Conservation (phyloP, 1,140 invertebrate genomes). For the Wasmannia auropunctata region DNA sequence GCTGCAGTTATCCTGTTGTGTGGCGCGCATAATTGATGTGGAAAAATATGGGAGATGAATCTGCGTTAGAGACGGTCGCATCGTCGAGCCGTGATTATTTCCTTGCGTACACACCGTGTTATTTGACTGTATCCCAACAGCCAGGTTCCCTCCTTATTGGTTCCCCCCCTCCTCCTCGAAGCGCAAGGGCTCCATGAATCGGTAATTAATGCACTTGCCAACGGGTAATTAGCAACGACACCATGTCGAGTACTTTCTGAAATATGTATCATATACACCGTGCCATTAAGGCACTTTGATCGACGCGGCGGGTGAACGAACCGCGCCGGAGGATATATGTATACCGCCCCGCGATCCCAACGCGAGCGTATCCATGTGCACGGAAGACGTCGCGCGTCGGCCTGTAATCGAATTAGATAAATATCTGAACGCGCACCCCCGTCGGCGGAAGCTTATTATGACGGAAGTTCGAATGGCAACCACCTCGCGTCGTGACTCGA, state of each 20-base stretch:
- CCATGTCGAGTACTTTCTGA: slow-evolving; percentile 54
- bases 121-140: slow-evolving; percentile 3
- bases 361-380: slow-evolving; percentile 9
- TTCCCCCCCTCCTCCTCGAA: neutral
- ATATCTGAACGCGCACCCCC: slow-evolving; percentile 50
- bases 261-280: slow-evolving; percentile 49
- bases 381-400: slow-evolving; percentile 33
- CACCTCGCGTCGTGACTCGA: slow-evolving; percentile 15
- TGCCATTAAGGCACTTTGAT: slow-evolving; percentile 53
- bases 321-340: neutral
- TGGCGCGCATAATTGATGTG: neutral
- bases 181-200: slow-evolving; percentile 21
- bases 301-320: slow-evolving; percentile 53
- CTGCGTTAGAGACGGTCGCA: neutral
- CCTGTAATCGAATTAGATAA: slow-evolving; percentile 50
- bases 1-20: neutral
- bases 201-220: slow-evolving; percentile 63
- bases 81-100: neutral
- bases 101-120: neutral
- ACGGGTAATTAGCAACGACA: slow-evolving; percentile 61
- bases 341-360: slow-evolving; percentile 4
- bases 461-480: slow-evolving; percentile 44
- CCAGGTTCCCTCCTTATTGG: neutral
- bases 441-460: slow-evolving; percentile 42
- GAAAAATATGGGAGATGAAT: neutral